A percentile compares a stretch with the other conserved stretches of the same genome.
These are phyloP conservation scores for Atethmia centrago DNA, from an alignment of 2,888 invertebrate genomes.

Conservation along the genomic window DNA sequence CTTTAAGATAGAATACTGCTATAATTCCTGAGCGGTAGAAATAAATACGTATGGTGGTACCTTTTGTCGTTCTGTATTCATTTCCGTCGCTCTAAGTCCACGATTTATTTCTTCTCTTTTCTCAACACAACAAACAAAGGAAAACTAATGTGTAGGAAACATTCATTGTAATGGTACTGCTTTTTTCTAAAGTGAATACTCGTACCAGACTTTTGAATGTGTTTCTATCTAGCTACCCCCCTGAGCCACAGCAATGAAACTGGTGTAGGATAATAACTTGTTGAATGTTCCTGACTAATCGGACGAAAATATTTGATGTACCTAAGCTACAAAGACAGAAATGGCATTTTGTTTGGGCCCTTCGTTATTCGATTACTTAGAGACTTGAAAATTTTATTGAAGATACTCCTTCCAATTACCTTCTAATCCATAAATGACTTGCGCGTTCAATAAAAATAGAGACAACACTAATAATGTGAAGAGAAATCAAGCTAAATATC, in stretches of 20 bases:
- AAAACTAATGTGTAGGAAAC: not conserved
- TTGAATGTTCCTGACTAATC: no score
- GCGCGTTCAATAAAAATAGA: not conserved
- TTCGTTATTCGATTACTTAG: no score
- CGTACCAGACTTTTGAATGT: not conserved
- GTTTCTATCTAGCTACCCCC: no score
- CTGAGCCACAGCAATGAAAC: no score
- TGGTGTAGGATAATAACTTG: no score
- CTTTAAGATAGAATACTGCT: not conserved
- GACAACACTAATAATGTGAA: not conserved
- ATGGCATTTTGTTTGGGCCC: no score
- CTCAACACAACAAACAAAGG: not conserved
- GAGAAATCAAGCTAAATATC: no score
- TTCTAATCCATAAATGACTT: no score
- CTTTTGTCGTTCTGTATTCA: not conserved
- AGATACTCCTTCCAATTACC: no score
- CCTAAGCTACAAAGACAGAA: no score
- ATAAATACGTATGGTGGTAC: constrained; percentile 2
- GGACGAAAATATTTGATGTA: no score
- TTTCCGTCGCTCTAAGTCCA: not conserved
- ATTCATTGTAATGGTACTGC: not conserved
- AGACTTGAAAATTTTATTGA: no score
- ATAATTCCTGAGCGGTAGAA: not conserved
- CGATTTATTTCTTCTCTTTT: constrained; percentile 17
- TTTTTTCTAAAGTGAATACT: not conserved